Evolutionary conservation across 2,113 vertebrate genomes (phyloP), one percentile per base, ranked within the genome.

Genomic region (Montifringilla adamsi): DNA sequence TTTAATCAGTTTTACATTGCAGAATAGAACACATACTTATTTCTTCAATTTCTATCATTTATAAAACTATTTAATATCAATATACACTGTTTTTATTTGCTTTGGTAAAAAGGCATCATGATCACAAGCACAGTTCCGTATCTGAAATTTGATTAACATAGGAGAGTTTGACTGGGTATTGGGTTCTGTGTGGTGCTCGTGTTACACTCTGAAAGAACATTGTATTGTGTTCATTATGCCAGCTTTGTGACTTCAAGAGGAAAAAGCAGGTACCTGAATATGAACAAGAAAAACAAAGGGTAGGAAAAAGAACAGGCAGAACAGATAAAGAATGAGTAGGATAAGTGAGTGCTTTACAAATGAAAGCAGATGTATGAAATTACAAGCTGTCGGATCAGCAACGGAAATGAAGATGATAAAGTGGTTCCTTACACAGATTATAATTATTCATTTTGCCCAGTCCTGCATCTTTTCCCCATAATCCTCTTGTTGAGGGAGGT

Each of bases 301-400:
- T 95, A 94, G 94, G 95, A 76, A 87, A 95, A 91, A 97, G 95
- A 97, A 88, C 77, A 96, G 92, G 96, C 95, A 97, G 95, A 97
- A 96, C 87, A 96, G 95, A 96, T 96, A 97, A 55, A 96, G 87
- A 98, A 94, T 97, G 96, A 97, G 97, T 95, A 97, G 97, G 97
- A 97, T 98, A 98, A 98, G 98, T 97, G 98, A 99, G 98, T 97
- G 97, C 98, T 99, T 98, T 98, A 98, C 98, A 99, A 99, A 99
- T 99, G 98, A 98, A 99, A 98, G 98, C 99, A 99, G 98, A 99
- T 99, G 99, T 98, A 98, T 99, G 99, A 98, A 98, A 99, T 99
- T 99, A 99, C 98, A 98, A 99, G 98, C 98, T 98, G 98, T 99
- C 98, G 98, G 98, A 98, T 98, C 98, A 97, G 98, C 98, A 98